A percentile compares a stretch with the other conserved stretches of the same genome.
Evolutionary conservation across 2,797 vertebrate species (phyloP).

Genomic region (Arrhamphus sclerolepis): DNA sequence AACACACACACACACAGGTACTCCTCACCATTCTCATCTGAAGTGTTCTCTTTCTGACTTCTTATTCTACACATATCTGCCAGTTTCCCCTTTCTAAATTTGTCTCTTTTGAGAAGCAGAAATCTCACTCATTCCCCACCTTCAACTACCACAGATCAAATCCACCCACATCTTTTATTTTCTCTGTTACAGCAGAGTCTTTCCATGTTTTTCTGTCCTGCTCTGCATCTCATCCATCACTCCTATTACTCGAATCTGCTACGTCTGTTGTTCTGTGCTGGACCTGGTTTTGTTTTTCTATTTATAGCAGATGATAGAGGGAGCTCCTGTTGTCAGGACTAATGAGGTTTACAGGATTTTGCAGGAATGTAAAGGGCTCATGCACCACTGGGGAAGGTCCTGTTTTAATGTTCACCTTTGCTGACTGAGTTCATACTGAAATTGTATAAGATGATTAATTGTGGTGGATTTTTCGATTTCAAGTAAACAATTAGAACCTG

Average conservation of each 20-base stretch:
- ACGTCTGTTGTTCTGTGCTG: slow-evolving; percentile 36
- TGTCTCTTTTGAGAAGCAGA: background rate
- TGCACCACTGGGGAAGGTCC: background rate
- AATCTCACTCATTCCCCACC: slow-evolving; percentile 30
- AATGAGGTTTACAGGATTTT: slow-evolving; percentile 9
- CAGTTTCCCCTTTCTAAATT: slow-evolving; percentile 20
- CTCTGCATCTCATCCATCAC: slow-evolving; percentile 28
- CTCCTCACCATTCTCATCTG: slow-evolving; percentile 21
- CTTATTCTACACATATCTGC: background rate
- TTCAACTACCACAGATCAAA: slow-evolving; percentile 27
- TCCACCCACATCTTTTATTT: slow-evolving; percentile 22
- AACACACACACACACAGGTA: slow-evolving; percentile 18
- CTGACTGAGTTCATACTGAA: slow-evolving; percentile 2
- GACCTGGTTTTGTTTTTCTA: slow-evolving; percentile 56
- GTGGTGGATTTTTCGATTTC: background rate
- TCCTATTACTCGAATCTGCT: slow-evolving; percentile 19
- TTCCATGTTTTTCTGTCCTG: slow-evolving; percentile 9
- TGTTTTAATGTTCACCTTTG: background rate
- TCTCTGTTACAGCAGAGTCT: slow-evolving; percentile 9
- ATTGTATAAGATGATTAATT: background rate
- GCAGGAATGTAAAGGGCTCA: slow-evolving; percentile 10
- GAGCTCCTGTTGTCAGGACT: slow-evolving; percentile 33
- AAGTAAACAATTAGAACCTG: too few species aligned
- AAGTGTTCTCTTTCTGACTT: slow-evolving; percentile 16
- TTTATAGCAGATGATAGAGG: slow-evolving; percentile 50